Evolutionary conservation across 2,113 vertebrate species (phyloP).

Genomic region (pig (Sus scrofa)): DNA sequence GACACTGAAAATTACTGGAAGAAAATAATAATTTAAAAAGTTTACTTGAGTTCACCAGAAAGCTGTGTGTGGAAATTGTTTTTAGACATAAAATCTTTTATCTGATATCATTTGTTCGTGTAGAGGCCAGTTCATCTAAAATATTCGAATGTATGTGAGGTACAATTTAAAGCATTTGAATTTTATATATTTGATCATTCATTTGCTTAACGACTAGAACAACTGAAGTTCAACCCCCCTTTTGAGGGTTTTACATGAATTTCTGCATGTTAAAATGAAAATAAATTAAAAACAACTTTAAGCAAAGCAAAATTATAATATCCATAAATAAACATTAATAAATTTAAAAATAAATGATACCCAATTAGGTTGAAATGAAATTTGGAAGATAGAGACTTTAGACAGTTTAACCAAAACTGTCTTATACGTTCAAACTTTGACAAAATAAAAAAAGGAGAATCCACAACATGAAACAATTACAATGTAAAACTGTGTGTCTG

Average conservation of each 20-base stretch:
- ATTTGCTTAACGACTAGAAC: neutral
- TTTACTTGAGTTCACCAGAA: neutral
- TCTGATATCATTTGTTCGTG: neutral
- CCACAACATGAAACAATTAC: neutral
- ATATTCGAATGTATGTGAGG: neutral
- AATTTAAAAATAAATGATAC: slow-evolving; percentile 1
- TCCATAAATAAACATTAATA: neutral
- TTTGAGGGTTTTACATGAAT: neutral
- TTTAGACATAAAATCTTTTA: neutral
- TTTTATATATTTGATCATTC: neutral
- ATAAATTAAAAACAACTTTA: slow-evolving; percentile 19
- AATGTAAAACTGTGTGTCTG: neutral
- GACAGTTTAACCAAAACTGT: neutral
- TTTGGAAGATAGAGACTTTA: neutral
- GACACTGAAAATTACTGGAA: neutral
- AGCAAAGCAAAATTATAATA: neutral
- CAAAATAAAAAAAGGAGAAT: neutral
- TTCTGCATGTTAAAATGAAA: slow-evolving; percentile 4
- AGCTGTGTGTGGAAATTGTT: neutral
- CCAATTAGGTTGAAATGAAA: slow-evolving; percentile 38
- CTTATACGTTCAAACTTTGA: neutral
- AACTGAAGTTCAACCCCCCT: neutral
- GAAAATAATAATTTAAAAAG: neutral
- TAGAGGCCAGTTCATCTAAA: neutral
- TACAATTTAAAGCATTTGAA: neutral